A percentile compares a stretch with the other conserved stretches of the same genome.
Evolutionary conservation across 92 coral and sea anemone genomes (phyloP).

Genomic region (Paramuricea clavata): DNA sequence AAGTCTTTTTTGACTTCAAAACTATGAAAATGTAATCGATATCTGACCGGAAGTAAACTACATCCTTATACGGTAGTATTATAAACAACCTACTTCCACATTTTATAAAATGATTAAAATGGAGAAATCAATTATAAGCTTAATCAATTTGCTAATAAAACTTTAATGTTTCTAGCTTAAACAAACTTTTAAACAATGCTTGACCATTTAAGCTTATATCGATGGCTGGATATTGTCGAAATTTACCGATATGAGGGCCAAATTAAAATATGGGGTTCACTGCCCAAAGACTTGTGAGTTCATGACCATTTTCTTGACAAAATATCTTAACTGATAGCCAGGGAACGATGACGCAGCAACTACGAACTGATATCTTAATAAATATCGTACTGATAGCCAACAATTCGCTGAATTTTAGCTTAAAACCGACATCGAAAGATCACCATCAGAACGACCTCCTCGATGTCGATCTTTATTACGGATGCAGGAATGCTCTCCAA

Average conservation of each 20-base stretch:
- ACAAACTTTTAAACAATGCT: background rate
- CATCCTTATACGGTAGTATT: background rate
- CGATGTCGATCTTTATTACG: too few relatives aligned
- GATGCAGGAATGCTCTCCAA: background rate
- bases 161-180: background rate
- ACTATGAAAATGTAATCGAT: background rate
- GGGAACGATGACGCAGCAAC: too few relatives aligned
- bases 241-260: background rate
- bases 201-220: background rate
- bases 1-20: background rate
- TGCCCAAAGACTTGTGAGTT: too few relatives aligned
- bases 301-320: too few relatives aligned
- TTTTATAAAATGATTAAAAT: background rate
- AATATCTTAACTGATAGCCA: too few relatives aligned
- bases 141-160: background rate
- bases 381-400: too few relatives aligned
- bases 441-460: too few relatives aligned
- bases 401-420: too few relatives aligned
- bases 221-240: background rate
- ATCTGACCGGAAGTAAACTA: background rate
- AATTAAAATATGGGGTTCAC: too few relatives aligned
- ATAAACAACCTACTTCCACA: conserved; percentile 2
- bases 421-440: too few relatives aligned
- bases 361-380: too few relatives aligned
- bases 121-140: background rate